phyloP scores from a whole-genome alignment of 2,888 invertebrate genomes.

The Hydroisotoma schaefferi region DNA sequence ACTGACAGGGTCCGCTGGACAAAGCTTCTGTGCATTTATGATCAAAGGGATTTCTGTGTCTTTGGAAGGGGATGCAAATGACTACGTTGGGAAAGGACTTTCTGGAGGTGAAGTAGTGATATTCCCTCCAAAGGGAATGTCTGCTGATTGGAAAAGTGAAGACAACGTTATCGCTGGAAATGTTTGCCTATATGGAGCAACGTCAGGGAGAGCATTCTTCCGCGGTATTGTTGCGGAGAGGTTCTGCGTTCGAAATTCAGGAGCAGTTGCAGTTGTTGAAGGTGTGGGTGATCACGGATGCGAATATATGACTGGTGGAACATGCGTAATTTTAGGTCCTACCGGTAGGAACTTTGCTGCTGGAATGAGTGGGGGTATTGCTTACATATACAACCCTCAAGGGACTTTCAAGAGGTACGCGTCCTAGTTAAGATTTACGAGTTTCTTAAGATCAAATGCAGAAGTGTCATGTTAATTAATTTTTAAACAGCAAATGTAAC shows the following conservation, averaged over 20 bases:
- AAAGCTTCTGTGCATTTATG: conserved; percentile 98
- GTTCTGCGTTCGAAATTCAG: conserved; percentile 97
- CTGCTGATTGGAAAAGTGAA: conserved; percentile 74
- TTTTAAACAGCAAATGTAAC: conserved; percentile 72
- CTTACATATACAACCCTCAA: conserved; percentile 88
- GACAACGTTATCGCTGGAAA: conserved; percentile 97
- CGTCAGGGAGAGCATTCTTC: conserved; percentile 89
- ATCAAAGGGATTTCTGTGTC: conserved; percentile 83
- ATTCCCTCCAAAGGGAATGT: conserved; percentile 79
- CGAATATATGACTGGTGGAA: conserved; percentile 99
- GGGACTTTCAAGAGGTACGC: conserved; percentile 59
- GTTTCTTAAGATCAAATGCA: background rate
- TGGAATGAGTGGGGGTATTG: conserved; percentile 97
- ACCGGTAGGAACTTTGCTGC: conserved; percentile 99
- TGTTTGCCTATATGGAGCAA: conserved; percentile 96
- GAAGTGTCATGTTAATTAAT: background rate
- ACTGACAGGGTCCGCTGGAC: conserved; percentile 90
- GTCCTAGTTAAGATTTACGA: background rate
- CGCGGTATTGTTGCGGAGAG: conserved; percentile 95
- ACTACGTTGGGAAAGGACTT: conserved; percentile 94
- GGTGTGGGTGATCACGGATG: conserved; percentile 97
- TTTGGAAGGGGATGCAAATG: conserved; percentile 95
- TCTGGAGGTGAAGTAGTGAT: conserved; percentile 93
- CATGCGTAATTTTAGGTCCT: conserved; percentile 82
- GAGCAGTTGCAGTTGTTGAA: conserved; percentile 91